phyloP scores from a whole-genome alignment of 1,140 invertebrate genomes.

The Drosophila punjabiensis region DNA sequence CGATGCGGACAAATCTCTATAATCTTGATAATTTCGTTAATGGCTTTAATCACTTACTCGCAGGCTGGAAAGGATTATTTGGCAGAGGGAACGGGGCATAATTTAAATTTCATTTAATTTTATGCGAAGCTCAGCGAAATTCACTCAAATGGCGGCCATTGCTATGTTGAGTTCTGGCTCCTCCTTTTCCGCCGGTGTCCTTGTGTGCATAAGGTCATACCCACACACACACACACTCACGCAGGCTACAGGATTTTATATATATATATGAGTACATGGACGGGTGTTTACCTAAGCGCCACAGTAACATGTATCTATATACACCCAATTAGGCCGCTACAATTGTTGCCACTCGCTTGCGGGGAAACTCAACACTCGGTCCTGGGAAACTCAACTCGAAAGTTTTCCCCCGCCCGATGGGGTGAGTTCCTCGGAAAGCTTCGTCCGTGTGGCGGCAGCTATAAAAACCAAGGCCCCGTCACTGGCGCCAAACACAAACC shows the following conservation, averaged over 20 bases:
- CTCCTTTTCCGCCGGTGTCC: conserved; percentile 59
- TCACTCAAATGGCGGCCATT: conserved; percentile 63
- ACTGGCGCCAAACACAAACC: conserved; percentile 79
- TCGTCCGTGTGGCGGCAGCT: conserved; percentile 56
- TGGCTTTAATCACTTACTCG: conserved; percentile 83
- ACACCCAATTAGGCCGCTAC: conserved; percentile 81
- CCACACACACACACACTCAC: conserved; percentile 17
- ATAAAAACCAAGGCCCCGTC: conserved; percentile 63
- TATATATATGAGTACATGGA: conserved; percentile 12
- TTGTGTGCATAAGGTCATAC: conserved; percentile 56
- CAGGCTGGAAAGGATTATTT: conserved; percentile 67
- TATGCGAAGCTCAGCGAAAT: conserved; percentile 38
- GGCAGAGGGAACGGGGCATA: conserved; percentile 2
- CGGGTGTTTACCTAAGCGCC: conserved; percentile 65
- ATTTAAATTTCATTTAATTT: conserved; percentile 67
- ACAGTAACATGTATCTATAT: conserved; percentile 52
- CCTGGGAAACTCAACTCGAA: conserved; percentile 65
- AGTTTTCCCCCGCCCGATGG: conserved; percentile 25
- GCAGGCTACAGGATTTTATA: neutral
- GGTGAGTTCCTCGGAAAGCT: conserved; percentile 53
- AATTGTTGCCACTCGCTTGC: conserved; percentile 69
- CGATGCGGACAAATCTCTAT: conserved; percentile 78
- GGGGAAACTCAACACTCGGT: conserved; percentile 61
- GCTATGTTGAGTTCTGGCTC: conserved; percentile 58
- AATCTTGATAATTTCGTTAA: conserved; percentile 85